phyloP scores from a whole-genome alignment of 2,113 vertebrate genomes.

The Passer montanus region DNA sequence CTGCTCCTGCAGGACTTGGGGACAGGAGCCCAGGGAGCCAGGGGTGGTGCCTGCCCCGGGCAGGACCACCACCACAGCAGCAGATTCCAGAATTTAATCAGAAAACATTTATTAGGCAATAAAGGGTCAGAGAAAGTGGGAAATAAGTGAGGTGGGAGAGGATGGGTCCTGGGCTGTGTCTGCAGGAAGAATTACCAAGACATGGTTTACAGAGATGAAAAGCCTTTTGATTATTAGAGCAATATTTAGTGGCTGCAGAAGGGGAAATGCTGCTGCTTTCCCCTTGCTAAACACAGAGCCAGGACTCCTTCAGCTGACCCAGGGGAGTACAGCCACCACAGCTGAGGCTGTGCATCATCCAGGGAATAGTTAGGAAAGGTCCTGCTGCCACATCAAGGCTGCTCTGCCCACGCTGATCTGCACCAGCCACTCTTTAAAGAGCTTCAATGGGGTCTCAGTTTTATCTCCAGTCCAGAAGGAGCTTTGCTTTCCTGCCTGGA shows the following conservation, averaged over 20 bases:
- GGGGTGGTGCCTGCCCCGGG: accelerated
- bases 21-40: neutral
- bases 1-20: neutral
- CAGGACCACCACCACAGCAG: accelerated
- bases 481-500: neutral
- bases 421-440: neutral
- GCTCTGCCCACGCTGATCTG: neutral
- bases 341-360: neutral
- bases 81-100: neutral
- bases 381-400: neutral
- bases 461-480: neutral
- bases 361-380: neutral
- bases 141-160: neutral
- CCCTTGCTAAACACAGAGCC: neutral
- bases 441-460: neutral
- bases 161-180: neutral
- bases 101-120: neutral
- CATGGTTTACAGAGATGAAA: neutral
- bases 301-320: accelerated
- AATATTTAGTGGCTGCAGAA: neutral
- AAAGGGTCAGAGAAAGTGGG: neutral
- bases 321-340: neutral
- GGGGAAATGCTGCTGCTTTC: neutral
- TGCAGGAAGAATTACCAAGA: neutral
- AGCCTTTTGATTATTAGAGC: neutral